Conservation (phyloP, 2,113 vertebrate genomes). For the Thunnus maccoyii region DNA sequence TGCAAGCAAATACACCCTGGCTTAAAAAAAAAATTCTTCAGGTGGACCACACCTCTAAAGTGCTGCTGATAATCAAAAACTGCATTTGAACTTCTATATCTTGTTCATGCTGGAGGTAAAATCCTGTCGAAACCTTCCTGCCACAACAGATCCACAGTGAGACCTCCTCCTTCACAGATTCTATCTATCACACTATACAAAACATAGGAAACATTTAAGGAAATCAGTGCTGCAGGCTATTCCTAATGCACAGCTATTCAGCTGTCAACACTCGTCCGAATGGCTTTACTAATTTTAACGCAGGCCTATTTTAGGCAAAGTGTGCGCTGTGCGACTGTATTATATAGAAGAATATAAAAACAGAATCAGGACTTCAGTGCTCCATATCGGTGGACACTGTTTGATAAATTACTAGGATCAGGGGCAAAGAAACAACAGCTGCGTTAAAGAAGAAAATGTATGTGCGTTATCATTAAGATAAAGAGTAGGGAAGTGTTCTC, state of each 20-base stretch:
- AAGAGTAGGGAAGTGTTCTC: no score
- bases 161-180: background rate
- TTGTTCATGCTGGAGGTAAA: background rate
- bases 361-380: background rate
- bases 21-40: background rate
- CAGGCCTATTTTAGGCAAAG: background rate
- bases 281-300: background rate
- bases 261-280: conserved; percentile 3
- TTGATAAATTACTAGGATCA: background rate
- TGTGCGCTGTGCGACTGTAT: background rate
- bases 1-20: background rate
- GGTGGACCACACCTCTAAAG: background rate
- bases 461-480: background rate
- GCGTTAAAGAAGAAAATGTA: background rate
- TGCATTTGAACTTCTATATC: background rate
- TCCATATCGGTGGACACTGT: background rate
- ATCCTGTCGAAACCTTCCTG: background rate
- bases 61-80: background rate
- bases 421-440: background rate
- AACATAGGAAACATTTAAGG: background rate
- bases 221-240: background rate
- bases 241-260: background rate
- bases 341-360: background rate
- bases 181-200: background rate
- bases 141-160: conserved; percentile 4